phyloP scores from a whole-genome alignment of 2,888 invertebrate species.

The Dicroscelio sp. region DNA sequence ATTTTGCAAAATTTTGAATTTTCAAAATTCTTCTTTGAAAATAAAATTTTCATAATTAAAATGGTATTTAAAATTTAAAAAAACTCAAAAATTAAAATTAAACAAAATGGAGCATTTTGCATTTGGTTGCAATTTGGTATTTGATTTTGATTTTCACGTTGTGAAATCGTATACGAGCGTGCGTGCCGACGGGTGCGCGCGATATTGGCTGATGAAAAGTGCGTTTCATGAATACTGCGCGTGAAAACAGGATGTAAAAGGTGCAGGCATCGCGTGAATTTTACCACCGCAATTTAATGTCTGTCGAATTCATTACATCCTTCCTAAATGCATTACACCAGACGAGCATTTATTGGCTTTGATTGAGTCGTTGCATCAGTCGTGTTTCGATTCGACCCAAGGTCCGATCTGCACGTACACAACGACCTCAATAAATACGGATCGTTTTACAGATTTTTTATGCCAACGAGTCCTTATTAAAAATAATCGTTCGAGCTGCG shows the following conservation, averaged over 20 bases:
- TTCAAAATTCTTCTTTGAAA: no score
- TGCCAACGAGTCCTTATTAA: conserved; percentile 11
- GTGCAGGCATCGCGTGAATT: conserved; percentile 70
- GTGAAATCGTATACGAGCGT: no score
- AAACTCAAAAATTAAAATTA: no score
- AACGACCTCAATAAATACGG: conserved; percentile 88
- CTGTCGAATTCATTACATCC: conserved; percentile 83
- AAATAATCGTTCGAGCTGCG: no score
- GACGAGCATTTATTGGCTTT: conserved; percentile 89
- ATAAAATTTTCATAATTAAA: no score
- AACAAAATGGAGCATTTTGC: no score
- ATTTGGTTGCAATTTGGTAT: no score
- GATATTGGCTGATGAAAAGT: neutral
- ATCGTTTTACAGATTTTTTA: conserved; percentile 61
- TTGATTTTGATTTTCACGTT: no score
- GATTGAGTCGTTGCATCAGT: conserved; percentile 89
- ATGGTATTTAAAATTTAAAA: no score
- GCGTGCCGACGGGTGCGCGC: neutral
- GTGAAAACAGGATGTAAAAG: conserved; percentile 76
- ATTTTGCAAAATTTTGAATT: no score
- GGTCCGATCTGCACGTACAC: conserved; percentile 84
- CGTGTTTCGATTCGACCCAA: conserved; percentile 87
- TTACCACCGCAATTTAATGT: conserved; percentile 80
- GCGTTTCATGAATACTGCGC: neutral
- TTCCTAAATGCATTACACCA: conserved; percentile 88